Conservation (phyloP, 1,140 invertebrate genomes). For the Holcopasites calliopsidis region DNA sequence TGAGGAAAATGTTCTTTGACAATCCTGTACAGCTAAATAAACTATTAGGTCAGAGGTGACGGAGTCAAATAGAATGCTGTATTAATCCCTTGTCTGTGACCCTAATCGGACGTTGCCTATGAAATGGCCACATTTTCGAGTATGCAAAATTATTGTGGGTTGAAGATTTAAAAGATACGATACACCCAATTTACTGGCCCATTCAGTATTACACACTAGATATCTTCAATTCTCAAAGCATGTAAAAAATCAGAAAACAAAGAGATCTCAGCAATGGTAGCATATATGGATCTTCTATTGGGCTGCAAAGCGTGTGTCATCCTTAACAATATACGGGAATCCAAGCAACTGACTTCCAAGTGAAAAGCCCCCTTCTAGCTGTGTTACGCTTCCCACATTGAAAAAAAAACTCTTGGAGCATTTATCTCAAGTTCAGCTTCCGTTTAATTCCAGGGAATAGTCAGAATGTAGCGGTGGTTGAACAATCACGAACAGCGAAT, state of each 20-base stretch:
- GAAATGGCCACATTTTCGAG: too few relatives aligned
- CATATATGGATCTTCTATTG: too few relatives aligned
- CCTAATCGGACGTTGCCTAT: too few relatives aligned
- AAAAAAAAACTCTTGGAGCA: constrained; percentile 4
- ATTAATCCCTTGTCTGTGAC: too few relatives aligned
- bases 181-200: too few relatives aligned
- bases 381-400: neutral
- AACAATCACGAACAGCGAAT: constrained; percentile 36
- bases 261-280: neutral
- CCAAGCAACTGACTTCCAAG: neutral
- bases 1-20: neutral
- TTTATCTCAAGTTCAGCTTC: constrained; percentile 18
- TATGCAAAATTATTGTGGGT: too few relatives aligned
- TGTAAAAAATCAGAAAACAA: neutral
- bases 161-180: too few relatives aligned
- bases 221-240: too few relatives aligned
- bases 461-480: constrained; percentile 11
- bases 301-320: too few relatives aligned
- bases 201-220: too few relatives aligned
- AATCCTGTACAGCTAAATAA: neutral
- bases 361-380: neutral
- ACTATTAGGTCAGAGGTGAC: neutral
- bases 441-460: constrained; percentile 34
- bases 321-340: neutral
- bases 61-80: too few relatives aligned